phyloP scores from a whole-genome alignment of 2,113 vertebrate species.

The human (Homo sapiens) region GRCh38 chr4:72875001-72875500 shows the following conservation, averaged over 20 bases:
- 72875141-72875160: constrained; percentile 20
- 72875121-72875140: constrained; percentile 8
- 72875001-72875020: not conserved
- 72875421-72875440: not conserved
- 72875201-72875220: constrained; percentile 30
- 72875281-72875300: constrained; percentile 46
- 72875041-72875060: not conserved
- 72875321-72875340: constrained; percentile 55
- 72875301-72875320: constrained; percentile 51
- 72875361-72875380: constrained; percentile 12
- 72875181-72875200: not conserved
- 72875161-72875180: constrained; percentile 33
- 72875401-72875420: not conserved
- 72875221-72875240: constrained; percentile 17
- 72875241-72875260: constrained; percentile 44
- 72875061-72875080: not conserved
- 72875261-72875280: constrained; percentile 55
- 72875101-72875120: not conserved
- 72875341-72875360: not conserved
- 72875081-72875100: not conserved
- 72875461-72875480: constrained; percentile 28
- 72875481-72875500: constrained; percentile 23
- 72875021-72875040: not conserved
- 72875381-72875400: not conserved
- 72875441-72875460: not conserved